Percentiles rank a stretch among this genome's conserved stretches.
phyloP scores from a whole-genome alignment of 2,797 vertebrate genomes.

The Balearica regulorum region DNA sequence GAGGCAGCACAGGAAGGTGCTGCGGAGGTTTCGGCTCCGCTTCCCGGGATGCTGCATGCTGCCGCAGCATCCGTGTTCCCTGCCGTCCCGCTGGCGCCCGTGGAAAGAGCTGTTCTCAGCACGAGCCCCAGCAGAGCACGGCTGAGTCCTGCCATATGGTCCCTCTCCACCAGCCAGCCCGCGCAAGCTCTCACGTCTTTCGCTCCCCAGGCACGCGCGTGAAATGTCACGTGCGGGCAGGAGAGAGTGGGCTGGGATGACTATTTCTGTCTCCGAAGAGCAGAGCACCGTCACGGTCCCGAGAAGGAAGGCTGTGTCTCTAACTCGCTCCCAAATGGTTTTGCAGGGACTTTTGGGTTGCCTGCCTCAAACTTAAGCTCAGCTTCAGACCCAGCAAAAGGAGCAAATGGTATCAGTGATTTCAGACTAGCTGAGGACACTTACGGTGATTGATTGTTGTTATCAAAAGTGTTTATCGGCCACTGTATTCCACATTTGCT shows the following conservation, averaged over 20 bases:
- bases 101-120: neutral
- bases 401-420: neutral
- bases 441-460: neutral
- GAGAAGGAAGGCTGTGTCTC: neutral
- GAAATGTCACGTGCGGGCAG: neutral
- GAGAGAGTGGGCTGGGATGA: neutral
- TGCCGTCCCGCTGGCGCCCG: neutral
- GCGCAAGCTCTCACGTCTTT: neutral
- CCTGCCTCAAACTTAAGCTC: too few species aligned
- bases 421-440: neutral
- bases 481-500: neutral
- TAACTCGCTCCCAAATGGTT: rapidly evolving
- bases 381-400: neutral
- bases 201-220: neutral
- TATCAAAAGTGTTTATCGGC: neutral
- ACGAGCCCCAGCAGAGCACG: neutral
- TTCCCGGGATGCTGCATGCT: neutral
- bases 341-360: neutral
- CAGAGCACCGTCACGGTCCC: neutral
- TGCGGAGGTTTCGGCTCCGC: rapidly evolving
- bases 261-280: neutral
- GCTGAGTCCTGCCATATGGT: neutral
- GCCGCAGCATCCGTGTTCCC: neutral
- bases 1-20: neutral
- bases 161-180: neutral